Base-by-base conservation (phyloP, 2,888 invertebrate species). In the Myopa testacea region DNA sequence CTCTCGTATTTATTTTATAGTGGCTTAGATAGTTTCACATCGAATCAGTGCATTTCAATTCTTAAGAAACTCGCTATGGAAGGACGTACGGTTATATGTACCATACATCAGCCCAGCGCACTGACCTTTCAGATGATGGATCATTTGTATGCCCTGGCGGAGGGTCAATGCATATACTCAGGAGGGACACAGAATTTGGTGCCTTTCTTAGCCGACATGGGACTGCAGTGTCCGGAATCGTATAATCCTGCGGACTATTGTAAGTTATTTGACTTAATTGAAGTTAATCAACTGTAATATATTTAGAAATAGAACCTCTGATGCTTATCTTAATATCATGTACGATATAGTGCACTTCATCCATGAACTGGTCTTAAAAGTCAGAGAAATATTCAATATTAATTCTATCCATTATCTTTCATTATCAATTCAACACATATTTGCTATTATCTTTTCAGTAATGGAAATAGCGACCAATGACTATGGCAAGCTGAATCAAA, bases 191-290 rank as follows among this genome's bases (percentile, higher is more conserved):
- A 91, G 50, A 93, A 93, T 77, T 89, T 98, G 37, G 90, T 97
- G 71, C 94, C 95, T 0, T 98, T 94, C 90, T 90, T 98, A 79
- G 91, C 92, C 73, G 92, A 92, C 80, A 90, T 93, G 78, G 92
- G 93, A 81, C 90, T 97, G 16, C 90, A 91, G 45, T 98, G 98
- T 88, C 98, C 97, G 0, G 92, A 94, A 19, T 96, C 95, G 85
- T 96, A 98, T 88, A 97, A 97, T 90, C 96, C 97, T 62, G 95
- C 96, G 19, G 97, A 97, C 89, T 97, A 93, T 90, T 91, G 96
- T 96, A 90, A 93, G 93, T 91, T 83, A 10, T 10, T 34, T 63
- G 26, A 5, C 4, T 19, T 34, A 16, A 26, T 34, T 63, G 63
- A 63, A 34, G 26, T 26, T 26, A 26, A 26, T 26, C 26, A 26